Evolutionary conservation across 2,888 invertebrate species (phyloP).

Genomic region (Selenia dentaria): DNA sequence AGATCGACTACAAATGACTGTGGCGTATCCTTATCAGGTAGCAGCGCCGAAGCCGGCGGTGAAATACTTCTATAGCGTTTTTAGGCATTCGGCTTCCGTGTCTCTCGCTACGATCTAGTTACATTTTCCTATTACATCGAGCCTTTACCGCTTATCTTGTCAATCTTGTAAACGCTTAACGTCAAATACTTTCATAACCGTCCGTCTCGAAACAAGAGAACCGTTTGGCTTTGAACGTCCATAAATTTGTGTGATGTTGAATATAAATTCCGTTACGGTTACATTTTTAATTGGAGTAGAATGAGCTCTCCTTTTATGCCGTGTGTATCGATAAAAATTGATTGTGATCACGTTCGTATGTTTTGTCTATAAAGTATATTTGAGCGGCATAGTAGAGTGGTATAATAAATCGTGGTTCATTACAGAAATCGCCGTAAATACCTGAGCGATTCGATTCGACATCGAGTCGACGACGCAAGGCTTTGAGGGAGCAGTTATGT

Average conservation of each 20-base stretch:
- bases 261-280: constrained; percentile 60
- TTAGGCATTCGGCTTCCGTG: constrained; percentile 69
- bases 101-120: constrained; percentile 67
- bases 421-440: constrained; percentile 80
- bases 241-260: constrained; percentile 55
- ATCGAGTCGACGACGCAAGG: constrained; percentile 53
- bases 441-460: constrained; percentile 72
- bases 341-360: constrained; percentile 65
- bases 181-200: constrained; percentile 50
- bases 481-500: constrained; percentile 32
- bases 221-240: constrained; percentile 35
- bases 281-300: constrained; percentile 62
- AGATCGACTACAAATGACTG: constrained; percentile 71
- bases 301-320: constrained; percentile 49
- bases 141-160: constrained; percentile 46
- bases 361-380: constrained; percentile 68
- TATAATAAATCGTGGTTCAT: constrained; percentile 78
- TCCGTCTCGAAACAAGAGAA: constrained; percentile 35
- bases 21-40: constrained; percentile 79
- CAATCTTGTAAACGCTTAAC: constrained; percentile 42
- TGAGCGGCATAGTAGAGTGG: constrained; percentile 61
- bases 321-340: constrained; percentile 55
- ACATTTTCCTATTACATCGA: constrained; percentile 64
- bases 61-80: constrained; percentile 78
- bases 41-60: constrained; percentile 62